phyloP scores from a whole-genome alignment of 1,140 invertebrate species.

The Neelides sp. region DNA sequence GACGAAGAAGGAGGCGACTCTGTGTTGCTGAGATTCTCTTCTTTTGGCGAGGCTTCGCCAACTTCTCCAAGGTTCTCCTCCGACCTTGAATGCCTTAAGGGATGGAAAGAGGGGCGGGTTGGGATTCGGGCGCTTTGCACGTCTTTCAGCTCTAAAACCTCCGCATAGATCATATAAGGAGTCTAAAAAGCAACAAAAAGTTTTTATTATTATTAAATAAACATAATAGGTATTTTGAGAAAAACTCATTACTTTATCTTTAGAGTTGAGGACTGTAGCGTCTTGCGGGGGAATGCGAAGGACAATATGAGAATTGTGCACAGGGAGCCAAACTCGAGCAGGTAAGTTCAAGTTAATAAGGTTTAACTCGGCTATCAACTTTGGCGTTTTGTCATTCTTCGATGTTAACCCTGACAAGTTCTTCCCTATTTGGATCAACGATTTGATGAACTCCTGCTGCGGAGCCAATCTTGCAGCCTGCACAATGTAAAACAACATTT shows the following conservation, averaged over 20 bases:
- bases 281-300: conserved; percentile 84
- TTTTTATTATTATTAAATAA: conserved; percentile 9
- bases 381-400: conserved; percentile 85
- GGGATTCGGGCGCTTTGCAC: conserved; percentile 61
- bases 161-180: conserved; percentile 94
- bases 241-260: conserved; percentile 67
- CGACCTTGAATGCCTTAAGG: conserved; percentile 73
- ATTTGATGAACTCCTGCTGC: conserved; percentile 73
- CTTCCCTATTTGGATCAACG: conserved; percentile 80
- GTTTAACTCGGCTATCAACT: conserved; percentile 80
- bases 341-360: conserved; percentile 92
- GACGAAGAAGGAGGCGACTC: conserved; percentile 20
- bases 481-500: conserved; percentile 23
- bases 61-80: conserved; percentile 67
- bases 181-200: conserved; percentile 47
- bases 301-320: conserved; percentile 68
- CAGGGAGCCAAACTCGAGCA: conserved; percentile 90
- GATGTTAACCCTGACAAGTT: conserved; percentile 74
- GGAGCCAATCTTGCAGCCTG: conserved; percentile 68
- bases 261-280: conserved; percentile 94
- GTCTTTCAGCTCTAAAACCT: conserved; percentile 85
- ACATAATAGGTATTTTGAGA: conserved; percentile 5
- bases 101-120: conserved; percentile 54
- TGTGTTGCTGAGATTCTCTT: conserved; percentile 2
- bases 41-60: conserved; percentile 3